Evolutionary conservation across 2,797 vertebrate species (phyloP).

Genomic region (Ammospiza maritima): DNA sequence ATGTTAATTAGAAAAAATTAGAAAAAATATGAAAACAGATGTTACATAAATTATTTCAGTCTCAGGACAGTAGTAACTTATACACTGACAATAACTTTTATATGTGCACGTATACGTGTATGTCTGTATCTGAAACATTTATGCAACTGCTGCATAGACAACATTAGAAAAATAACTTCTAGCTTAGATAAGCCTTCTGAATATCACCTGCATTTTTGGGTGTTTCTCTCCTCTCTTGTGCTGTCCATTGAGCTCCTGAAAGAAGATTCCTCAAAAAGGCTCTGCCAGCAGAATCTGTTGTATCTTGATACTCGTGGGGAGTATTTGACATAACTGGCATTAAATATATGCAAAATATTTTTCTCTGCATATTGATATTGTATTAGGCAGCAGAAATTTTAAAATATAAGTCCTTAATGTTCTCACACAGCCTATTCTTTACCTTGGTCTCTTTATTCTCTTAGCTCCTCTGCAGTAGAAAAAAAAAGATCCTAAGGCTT

Average conservation of each 20-base stretch:
- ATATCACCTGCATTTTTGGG: neutral
- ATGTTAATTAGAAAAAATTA: conserved; percentile 82
- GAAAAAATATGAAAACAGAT: conserved; percentile 83
- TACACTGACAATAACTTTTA: conserved; percentile 80
- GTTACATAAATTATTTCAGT: conserved; percentile 83
- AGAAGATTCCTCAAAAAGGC: neutral
- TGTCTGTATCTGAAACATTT: conserved; percentile 64
- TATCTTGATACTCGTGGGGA: neutral
- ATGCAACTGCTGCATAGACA: conserved; percentile 42
- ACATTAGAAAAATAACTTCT: conserved; percentile 47
- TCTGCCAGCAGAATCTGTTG: rapidly evolving
- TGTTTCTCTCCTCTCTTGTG: neutral
- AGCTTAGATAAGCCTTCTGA: neutral
- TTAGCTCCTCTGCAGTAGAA: neutral
- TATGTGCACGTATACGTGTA: conserved; percentile 68
- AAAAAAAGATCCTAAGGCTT: neutral
- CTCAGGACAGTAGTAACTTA: conserved; percentile 79
- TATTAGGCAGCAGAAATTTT: neutral
- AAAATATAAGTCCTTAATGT: neutral
- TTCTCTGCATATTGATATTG: neutral
- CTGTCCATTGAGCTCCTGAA: neutral
- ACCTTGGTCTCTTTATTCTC: neutral
- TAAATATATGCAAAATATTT: neutral
- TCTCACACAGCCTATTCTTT: neutral
- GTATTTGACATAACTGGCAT: neutral